These are phyloP conservation scores for Monochamus alternatus DNA, from an alignment of 2,888 invertebrate species.

Conservation along the genomic window DNA sequence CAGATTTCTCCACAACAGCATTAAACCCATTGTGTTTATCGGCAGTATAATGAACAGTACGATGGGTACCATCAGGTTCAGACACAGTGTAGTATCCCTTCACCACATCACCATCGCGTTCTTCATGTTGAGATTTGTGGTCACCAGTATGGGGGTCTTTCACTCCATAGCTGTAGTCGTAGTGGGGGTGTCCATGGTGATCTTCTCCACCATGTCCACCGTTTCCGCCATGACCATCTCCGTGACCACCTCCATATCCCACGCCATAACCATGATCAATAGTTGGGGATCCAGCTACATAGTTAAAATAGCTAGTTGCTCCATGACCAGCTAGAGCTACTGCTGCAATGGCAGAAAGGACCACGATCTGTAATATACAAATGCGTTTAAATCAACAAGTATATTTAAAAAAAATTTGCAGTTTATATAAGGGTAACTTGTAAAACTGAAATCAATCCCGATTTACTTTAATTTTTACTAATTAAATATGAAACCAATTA, in stretches of 20 bases:
- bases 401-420: too few species aligned
- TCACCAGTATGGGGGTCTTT: constrained; percentile 76
- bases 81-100: constrained; percentile 72
- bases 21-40: constrained; percentile 73
- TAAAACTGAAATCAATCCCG: too few species aligned
- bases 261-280: constrained; percentile 17
- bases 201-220: constrained; percentile 20
- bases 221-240: constrained; percentile 22
- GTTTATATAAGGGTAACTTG: too few species aligned
- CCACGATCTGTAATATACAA: constrained; percentile 15
- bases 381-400: too few species aligned
- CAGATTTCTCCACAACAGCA: constrained; percentile 63
- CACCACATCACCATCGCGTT: constrained; percentile 73
- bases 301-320: constrained; percentile 15
- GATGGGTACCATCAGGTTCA: constrained; percentile 73
- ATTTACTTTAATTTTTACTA: too few species aligned
- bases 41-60: constrained; percentile 74
- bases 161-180: constrained; percentile 73
- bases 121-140: constrained; percentile 69
- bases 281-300: constrained; percentile 10
- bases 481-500: too few species aligned
- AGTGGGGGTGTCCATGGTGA: constrained; percentile 73
- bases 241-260: constrained; percentile 41
- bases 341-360: not conserved
- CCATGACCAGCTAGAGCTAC: not conserved